These are phyloP conservation scores for Sphinx pinastri DNA, from an alignment of 2,888 invertebrate species.

Conservation along the genomic window DNA sequence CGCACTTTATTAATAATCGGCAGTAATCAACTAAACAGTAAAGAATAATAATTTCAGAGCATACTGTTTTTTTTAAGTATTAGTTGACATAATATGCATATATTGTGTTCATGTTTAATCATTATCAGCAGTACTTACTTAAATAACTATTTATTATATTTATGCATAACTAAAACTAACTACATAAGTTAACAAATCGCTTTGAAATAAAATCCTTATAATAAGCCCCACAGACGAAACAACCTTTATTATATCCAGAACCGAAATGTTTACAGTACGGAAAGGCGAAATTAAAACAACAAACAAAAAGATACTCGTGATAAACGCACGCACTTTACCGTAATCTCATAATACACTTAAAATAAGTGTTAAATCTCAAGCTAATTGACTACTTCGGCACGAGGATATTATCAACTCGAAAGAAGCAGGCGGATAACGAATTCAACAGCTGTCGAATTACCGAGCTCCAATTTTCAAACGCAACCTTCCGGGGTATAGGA, in stretches of 20 bases:
- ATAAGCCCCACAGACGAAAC: not conserved
- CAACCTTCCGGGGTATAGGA: slow-evolving; percentile 50
- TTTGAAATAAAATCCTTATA: no score
- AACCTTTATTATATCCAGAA: not conserved
- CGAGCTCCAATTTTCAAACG: slow-evolving; percentile 45
- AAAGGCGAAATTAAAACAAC: not conserved
- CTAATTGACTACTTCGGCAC: slow-evolving; percentile 31
- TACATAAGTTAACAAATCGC: no score
- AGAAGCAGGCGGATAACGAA: slow-evolving; percentile 25
- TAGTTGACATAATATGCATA: no score
- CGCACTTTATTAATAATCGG: no score
- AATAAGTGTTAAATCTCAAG: slow-evolving; percentile 5
- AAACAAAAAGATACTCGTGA: not conserved
- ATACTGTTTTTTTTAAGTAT: no score
- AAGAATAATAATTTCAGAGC: no score
- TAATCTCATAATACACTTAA: slow-evolving; percentile 9
- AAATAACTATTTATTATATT: no score
- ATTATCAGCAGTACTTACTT: no score
- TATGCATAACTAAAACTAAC: no score
- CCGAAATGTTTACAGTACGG: not conserved
- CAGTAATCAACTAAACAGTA: no score
- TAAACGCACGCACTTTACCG: not conserved
- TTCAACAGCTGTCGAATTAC: slow-evolving; percentile 48
- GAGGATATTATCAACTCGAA: slow-evolving; percentile 31
- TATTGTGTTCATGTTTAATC: no score